Evolutionary conservation across 92 coral and sea anemone species (phyloP).

Genomic region (Meandrina meandrites): DNA sequence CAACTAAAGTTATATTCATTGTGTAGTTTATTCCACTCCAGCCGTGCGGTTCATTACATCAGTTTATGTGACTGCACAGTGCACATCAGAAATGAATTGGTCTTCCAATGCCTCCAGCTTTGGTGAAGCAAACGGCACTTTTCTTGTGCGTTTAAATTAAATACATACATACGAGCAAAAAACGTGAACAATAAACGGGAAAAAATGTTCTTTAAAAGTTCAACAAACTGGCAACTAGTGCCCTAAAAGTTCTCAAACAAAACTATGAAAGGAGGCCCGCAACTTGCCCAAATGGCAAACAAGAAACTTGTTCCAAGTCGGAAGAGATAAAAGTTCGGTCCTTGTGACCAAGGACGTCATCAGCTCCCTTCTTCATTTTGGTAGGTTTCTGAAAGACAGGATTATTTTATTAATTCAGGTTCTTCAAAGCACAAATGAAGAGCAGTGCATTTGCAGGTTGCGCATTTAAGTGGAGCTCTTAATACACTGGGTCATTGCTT

Average conservation of each 20-base stretch:
- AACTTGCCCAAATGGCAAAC: neutral
- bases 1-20: neutral
- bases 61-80: neutral
- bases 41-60: neutral
- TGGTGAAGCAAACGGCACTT: neutral
- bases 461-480: no score
- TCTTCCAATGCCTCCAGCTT: neutral
- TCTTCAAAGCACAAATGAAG: neutral
- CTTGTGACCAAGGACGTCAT: neutral
- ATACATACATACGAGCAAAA: neutral
- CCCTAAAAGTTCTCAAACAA: neutral
- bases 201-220: neutral
- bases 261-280: neutral
- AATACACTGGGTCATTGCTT: neutral
- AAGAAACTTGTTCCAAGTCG: neutral
- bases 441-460: neutral
- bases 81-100: neutral
- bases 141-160: neutral
- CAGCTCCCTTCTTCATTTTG: neutral
- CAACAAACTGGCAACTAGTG: neutral
- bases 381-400: neutral
- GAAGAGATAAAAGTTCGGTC: neutral
- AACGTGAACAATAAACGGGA: no score
- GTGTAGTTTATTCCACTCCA: neutral
- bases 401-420: neutral